Conservation (phyloP, 92 coral and sea anemone genomes). For the Phenganax marumi region DNA sequence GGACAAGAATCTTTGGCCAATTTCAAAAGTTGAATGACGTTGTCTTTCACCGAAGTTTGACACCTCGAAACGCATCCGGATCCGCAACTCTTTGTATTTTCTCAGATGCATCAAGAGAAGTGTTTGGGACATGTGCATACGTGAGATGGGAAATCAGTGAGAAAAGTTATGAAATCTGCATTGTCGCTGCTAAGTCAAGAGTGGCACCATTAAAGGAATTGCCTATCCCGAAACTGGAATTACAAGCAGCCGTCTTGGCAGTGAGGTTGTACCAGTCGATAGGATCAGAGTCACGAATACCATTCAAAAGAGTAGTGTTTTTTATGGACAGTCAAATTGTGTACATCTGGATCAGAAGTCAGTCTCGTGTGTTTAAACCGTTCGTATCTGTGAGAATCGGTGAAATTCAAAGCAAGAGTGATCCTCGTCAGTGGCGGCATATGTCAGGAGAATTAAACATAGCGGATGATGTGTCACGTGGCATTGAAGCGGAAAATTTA, state of each 20-base stretch:
- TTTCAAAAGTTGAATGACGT: no score
- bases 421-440: slow-evolving; percentile 61
- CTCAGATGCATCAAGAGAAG: slow-evolving; percentile 19
- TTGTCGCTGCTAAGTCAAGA: slow-evolving; percentile 53
- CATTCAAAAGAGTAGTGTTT: slow-evolving; percentile 21
- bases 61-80: no score
- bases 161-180: slow-evolving; percentile 35
- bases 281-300: slow-evolving; percentile 35
- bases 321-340: slow-evolving; percentile 59
- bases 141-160: slow-evolving; percentile 8
- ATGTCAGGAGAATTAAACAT: slow-evolving; percentile 58
- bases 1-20: no score
- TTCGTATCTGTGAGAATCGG: slow-evolving; percentile 62
- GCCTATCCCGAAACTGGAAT: slow-evolving; percentile 52
- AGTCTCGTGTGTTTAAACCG: slow-evolving; percentile 48
- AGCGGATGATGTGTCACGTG: slow-evolving; percentile 63
- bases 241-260: slow-evolving; percentile 46
- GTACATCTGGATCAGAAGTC: slow-evolving; percentile 55
- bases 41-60: no score
- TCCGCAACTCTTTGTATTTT: no score
- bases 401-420: slow-evolving; percentile 60
- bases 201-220: slow-evolving; percentile 50
- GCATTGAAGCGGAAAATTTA: slow-evolving; percentile 47
- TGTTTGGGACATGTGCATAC: slow-evolving; percentile 6
- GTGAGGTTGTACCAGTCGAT: slow-evolving; percentile 24